Evolutionary conservation across 2,113 vertebrate species (phyloP), one percentile per base, ranked within the genome.

Genomic region (Heterocephalus glaber): DNA sequence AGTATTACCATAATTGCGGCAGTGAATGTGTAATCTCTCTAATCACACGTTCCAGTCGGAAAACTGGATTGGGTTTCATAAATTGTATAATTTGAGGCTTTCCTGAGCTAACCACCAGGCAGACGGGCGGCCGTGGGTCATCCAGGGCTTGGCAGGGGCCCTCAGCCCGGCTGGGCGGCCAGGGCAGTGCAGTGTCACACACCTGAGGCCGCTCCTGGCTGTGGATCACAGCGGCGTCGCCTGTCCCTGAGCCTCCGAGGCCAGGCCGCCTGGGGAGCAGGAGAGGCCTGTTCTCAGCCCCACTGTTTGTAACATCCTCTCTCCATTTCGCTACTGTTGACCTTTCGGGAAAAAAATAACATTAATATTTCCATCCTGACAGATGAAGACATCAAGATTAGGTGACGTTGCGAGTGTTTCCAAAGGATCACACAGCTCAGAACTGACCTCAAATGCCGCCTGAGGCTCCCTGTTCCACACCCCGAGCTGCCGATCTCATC

Each of bases 1-100:
- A 92, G 94, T 98, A 98, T 98, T 97, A 97, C 81, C 98, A 97
- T 98, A 97, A 98, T 98, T 96, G 96, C 96, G 44, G 81, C 98
- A 74, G 97, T 66, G 83, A 94, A 97, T 97, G 98, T 97, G 97
- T 90, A 82, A 96, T 98, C 98, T 96, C 94, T 85, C 95, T 98
- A 94, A 97, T 79, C 93, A 95, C 80, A 80, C 54, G 74, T 93
- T 96, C 97, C 65, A 97, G 96, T 97, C 90, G 22, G 80, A 97
- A 63, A 97, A 66, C 97, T 52, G 92, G 98, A 88, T 97, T 47
- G 58, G 95, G 96, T 98, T 98, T 86, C 92, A 76, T 89, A 92
- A 97, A 96, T 61, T 96, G 93, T 38, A 86, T 94, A 91, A 98
- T 98, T 98, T 94, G 98, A 98, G 97, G 97, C 97, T 98, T 98